Base-by-base conservation (phyloP, 2,888 invertebrate species). In the Frankliniella intonsa region DNA sequence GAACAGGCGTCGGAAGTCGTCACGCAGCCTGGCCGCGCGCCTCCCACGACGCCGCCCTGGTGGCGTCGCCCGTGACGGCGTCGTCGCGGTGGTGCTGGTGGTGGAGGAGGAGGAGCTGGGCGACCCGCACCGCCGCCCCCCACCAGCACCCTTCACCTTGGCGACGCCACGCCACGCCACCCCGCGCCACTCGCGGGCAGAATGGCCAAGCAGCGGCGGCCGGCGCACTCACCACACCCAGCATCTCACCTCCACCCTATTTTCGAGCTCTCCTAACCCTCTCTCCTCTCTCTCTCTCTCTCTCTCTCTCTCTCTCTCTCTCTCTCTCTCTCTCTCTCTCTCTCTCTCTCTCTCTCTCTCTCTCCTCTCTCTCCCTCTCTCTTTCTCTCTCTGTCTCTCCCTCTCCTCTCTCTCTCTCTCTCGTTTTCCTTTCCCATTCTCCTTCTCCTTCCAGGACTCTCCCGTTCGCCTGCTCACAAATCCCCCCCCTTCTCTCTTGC, bases 321-420 rank as follows among this genome's bases (percentile, higher is more conserved):
- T 55, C 55, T 55, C 55, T 55, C 17, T 55, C 55, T 55, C 55
- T 17, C 55, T 55, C 55, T 55, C 55, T 55, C 55, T 55, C 55
- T 55, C 55, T 55, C 55, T 55, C 55, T 55, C 55, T 55, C 14
- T 3, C 9, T 14, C 14, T 12, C 55, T 55, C 14, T 17, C 55
- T 9, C 55, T 17, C 1, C 55, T 55, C 14, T 17, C 55, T 2
- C 55, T 17, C 14, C 55, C 51, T 51, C 51, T 51, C 51, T 51
- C 51, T 51, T 12, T 51, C 51, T 51, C 51, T 51, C 51, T 51
- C 51, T 51, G 10, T 51, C 51, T 51, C 51, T 51, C 55, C 19
- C 55, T 69, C 69, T 69, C 69, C 55, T 69, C n/a, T 22, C 69
- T 69, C 69, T 69, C 69, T 22, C 69, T n/a, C 69, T 69, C 69